Evolutionary conservation across 92 coral and sea anemone genomes (phyloP).

Genomic region (Virgularia gustaviana): DNA sequence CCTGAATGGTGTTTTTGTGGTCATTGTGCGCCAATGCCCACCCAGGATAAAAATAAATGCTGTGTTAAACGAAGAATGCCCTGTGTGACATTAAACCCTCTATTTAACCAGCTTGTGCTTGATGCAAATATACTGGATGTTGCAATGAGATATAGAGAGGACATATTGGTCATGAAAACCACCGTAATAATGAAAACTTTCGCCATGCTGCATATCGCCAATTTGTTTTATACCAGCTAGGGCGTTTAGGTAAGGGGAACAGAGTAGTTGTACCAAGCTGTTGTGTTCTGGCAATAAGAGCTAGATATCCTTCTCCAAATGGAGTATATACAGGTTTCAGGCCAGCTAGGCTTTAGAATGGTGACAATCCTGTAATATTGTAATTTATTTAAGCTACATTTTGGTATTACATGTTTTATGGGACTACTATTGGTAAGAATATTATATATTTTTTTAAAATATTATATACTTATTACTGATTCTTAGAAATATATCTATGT

Average conservation of each 20-base stretch:
- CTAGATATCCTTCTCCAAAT: no score
- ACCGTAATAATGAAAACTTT: conserved; percentile 36
- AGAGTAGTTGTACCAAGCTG: conserved; percentile 7
- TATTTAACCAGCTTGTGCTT: conserved; percentile 30
- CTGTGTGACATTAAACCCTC: conserved; percentile 17
- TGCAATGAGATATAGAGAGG: no score
- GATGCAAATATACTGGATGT: conserved; percentile 25
- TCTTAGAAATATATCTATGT: no score
- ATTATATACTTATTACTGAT: no score
- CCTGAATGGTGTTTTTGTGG: conserved; percentile 21
- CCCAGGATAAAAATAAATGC: conserved; percentile 31
- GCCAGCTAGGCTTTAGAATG: conserved; percentile 13
- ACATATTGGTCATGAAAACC: conserved; percentile 27
- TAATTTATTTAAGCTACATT: no score
- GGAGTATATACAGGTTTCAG: conserved; percentile 5
- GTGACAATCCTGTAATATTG: no score
- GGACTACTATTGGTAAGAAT: no score
- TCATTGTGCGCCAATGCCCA: conserved; percentile 8
- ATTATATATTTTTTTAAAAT: no score
- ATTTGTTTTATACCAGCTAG: conserved; percentile 26
- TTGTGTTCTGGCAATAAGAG: conserved; percentile 8
- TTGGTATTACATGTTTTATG: no score
- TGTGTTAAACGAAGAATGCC: conserved; percentile 21
- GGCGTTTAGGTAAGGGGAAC: conserved; percentile 24
- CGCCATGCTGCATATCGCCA: not conserved